Conservation (phyloP, 2,888 invertebrate species). For the Mellilla xanthometata region DNA sequence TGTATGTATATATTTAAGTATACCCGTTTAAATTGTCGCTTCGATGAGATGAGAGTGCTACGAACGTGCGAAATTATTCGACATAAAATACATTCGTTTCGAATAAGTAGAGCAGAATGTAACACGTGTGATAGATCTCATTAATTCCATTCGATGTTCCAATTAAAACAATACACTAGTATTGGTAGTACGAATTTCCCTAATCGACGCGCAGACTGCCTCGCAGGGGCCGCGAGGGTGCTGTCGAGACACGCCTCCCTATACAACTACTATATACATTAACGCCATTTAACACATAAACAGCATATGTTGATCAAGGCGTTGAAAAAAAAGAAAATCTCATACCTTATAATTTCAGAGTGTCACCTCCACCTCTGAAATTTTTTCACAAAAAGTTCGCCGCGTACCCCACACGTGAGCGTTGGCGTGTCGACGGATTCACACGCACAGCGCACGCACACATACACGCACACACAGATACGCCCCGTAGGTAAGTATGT, state of each 20-base stretch:
- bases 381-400: conserved; percentile 51
- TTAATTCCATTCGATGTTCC: conserved; percentile 36
- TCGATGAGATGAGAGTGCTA: no score
- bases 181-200: conserved; percentile 55
- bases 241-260: conserved; percentile 64
- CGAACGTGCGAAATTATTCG: no score
- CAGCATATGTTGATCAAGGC: neutral
- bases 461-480: conserved; percentile 39
- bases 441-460: conserved; percentile 38
- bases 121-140: conserved; percentile 1
- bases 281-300: no score
- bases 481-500: conserved; percentile 45
- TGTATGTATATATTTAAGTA: no score
- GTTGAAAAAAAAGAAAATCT: conserved; percentile 8
- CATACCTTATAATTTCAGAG: conserved; percentile 29
- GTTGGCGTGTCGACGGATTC: conserved; percentile 35
- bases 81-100: no score
- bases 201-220: conserved; percentile 60
- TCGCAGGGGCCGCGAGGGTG: conserved; percentile 74
- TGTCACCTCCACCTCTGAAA: conserved; percentile 45
- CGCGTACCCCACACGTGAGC: conserved; percentile 47
- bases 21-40: no score
- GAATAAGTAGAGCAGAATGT: conserved; percentile 5
- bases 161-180: conserved; percentile 55
- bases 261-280: no score